Percentiles rank a stretch among this genome's conserved stretches.
phyloP scores from a whole-genome alignment of 2,888 invertebrate species.

The Cheilosia urbana region DNA sequence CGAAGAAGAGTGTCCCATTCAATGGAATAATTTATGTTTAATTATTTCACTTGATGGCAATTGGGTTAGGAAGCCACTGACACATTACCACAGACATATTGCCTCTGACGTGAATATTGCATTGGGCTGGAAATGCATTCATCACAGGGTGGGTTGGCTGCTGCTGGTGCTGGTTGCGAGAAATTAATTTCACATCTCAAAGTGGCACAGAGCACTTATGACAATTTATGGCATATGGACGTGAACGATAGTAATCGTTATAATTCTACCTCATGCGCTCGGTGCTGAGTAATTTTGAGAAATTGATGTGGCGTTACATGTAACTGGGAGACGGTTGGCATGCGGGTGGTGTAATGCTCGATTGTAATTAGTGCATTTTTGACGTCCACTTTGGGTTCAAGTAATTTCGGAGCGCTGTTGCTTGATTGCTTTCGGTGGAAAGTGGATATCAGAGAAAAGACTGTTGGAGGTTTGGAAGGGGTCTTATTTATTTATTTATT shows the following conservation, averaged over 20 bases:
- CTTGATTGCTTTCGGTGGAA: no score
- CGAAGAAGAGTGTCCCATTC: slow-evolving; percentile 28
- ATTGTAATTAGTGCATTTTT: slow-evolving; percentile 2
- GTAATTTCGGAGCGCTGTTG: no score
- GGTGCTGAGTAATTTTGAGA: slow-evolving; percentile 51
- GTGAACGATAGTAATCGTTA: slow-evolving; percentile 43
- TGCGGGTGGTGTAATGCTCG: background rate
- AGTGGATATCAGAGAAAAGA: no score
- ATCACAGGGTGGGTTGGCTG: slow-evolving; percentile 6
- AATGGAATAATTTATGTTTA: slow-evolving; percentile 73
- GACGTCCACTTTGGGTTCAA: no score
- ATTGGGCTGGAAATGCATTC: slow-evolving; percentile 43
- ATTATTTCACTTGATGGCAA: slow-evolving; percentile 73
- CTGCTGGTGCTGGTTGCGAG: background rate
- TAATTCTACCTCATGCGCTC: slow-evolving; percentile 44
- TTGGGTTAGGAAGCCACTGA: slow-evolving; percentile 74
- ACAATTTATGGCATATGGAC: slow-evolving; percentile 63
- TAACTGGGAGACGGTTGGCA: slow-evolving; percentile 2
- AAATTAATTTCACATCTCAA: slow-evolving; percentile 65
- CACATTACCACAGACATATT: slow-evolving; percentile 67
- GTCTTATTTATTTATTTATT: no score
- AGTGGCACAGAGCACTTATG: slow-evolving; percentile 61
- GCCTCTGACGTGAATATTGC: slow-evolving; percentile 58
- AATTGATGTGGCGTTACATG: slow-evolving; percentile 42
- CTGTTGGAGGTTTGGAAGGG: no score